phyloP scores from a whole-genome alignment of 2,113 vertebrate species.

The Cettia cetti region DNA sequence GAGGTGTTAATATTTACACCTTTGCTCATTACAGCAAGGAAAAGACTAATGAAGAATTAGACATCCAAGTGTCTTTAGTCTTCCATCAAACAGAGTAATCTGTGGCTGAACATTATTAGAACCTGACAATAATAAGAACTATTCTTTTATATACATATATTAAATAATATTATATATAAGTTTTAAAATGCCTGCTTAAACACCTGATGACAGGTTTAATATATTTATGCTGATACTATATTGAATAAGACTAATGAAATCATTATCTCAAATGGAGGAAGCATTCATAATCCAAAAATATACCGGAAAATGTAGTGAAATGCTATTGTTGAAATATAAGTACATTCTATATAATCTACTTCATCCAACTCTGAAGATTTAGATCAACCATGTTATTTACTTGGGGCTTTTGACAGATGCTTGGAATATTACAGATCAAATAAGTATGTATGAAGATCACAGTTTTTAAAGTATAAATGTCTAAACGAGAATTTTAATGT shows the following conservation, averaged over 20 bases:
- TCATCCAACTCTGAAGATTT: neutral
- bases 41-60: slow-evolving; percentile 76
- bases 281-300: neutral
- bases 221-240: neutral
- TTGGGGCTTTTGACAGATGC: slow-evolving; percentile 8
- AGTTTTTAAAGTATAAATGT: neutral
- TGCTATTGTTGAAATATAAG: neutral
- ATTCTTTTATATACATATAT: neutral
- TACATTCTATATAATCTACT: neutral
- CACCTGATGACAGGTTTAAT: neutral
- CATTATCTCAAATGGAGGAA: neutral
- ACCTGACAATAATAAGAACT: slow-evolving; percentile 30
- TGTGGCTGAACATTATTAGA: slow-evolving; percentile 59
- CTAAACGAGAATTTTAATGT: neutral
- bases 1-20: slow-evolving; percentile 76
- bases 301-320: neutral
- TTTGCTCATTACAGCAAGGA: slow-evolving; percentile 71
- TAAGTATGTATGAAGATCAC: neutral
- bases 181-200: neutral
- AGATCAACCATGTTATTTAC: neutral
- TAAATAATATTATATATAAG: neutral
- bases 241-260: neutral
- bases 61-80: slow-evolving; percentile 54
- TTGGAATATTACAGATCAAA: slow-evolving; percentile 17
- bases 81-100: slow-evolving; percentile 57